Conservation (phyloP, 2,113 vertebrate genomes). For the Poicephalus meyeri region DNA sequence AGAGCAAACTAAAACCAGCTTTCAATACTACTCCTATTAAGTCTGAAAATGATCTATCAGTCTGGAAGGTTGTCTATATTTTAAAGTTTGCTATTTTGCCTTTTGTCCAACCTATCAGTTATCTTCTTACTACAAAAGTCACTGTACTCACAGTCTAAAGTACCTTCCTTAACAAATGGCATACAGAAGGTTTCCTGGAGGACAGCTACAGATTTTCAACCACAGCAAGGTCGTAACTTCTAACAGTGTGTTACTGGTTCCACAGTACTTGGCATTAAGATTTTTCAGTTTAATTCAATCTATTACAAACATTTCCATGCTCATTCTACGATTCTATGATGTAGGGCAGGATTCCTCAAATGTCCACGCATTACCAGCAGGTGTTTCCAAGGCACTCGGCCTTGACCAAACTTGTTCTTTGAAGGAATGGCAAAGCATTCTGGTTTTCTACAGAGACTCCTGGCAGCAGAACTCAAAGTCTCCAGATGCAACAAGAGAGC, state of each 20-base stretch:
- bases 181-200: not conserved
- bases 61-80: not conserved
- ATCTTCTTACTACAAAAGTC: not conserved
- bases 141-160: not conserved
- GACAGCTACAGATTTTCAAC: not conserved
- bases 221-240: not conserved
- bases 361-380: not conserved
- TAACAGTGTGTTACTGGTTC: not conserved
- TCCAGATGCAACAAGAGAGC: not conserved
- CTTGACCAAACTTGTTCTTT: not conserved
- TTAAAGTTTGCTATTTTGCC: not conserved
- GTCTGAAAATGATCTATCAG: not conserved
- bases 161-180: not conserved
- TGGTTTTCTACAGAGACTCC: not conserved
- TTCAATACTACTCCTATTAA: not conserved
- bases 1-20: not conserved
- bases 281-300: not conserved
- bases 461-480: not conserved
- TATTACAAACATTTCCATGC: not conserved
- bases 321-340: not conserved
- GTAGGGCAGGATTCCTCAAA: not conserved
- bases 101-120: not conserved
- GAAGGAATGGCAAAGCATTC: slow-evolving; percentile 1
- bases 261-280: not conserved
- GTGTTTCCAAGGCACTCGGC: not conserved